phyloP scores from a whole-genome alignment of 2,113 vertebrate genomes.

The Corythornis cristatus region DNA sequence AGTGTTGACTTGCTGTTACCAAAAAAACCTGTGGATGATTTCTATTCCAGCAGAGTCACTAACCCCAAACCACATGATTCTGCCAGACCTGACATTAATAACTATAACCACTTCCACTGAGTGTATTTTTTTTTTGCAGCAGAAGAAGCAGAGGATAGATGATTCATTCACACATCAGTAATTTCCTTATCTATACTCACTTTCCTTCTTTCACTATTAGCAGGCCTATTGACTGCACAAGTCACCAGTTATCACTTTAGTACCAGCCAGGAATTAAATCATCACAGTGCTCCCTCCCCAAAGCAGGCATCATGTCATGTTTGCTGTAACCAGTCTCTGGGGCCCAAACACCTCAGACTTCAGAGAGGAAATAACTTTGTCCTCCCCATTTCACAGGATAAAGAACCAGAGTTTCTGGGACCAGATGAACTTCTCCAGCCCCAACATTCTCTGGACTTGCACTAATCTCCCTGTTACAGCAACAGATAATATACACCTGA shows the following conservation, averaged over 20 bases:
- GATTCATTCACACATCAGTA: slow-evolving; percentile 1
- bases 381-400: not conserved
- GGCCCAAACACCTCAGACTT: not conserved
- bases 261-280: not conserved
- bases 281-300: not conserved
- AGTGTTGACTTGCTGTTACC: not conserved
- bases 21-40: not conserved
- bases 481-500: not conserved
- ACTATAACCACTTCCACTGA: not conserved
- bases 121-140: not conserved
- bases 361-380: not conserved
- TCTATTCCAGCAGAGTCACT: slow-evolving; percentile 18
- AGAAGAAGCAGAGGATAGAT: not conserved
- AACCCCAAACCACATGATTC: slow-evolving; percentile 26
- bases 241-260: not conserved
- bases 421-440: not conserved
- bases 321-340: not conserved
- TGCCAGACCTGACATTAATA: not conserved
- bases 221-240: not conserved
- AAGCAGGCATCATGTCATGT: not conserved
- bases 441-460: not conserved
- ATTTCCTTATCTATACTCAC: not conserved
- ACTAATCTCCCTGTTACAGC: not conserved
- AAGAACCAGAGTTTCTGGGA: not conserved
- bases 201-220: not conserved